phyloP scores from a whole-genome alignment of 2,113 vertebrate genomes.

The Cavia aperea region DNA sequence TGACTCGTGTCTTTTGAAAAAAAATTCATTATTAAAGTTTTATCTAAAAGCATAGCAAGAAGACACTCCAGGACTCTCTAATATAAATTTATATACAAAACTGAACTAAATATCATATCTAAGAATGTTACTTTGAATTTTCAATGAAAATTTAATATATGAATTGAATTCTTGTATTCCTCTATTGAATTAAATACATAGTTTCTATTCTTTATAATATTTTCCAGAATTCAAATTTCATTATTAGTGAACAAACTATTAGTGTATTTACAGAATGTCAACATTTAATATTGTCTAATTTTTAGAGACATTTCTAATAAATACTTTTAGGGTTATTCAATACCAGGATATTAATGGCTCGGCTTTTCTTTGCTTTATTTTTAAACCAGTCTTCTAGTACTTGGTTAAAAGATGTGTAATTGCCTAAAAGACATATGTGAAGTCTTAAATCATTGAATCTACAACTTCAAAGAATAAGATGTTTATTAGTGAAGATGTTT shows the following conservation, averaged over 20 bases:
- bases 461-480: conserved; percentile 36
- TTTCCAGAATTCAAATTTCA: conserved; percentile 15
- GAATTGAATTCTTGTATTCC: neutral
- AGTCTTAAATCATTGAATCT: conserved; percentile 31
- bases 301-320: conserved; percentile 30
- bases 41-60: conserved; percentile 30
- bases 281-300: conserved; percentile 41
- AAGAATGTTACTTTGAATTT: conserved; percentile 5
- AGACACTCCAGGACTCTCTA: conserved; percentile 17
- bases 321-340: conserved; percentile 22
- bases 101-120: neutral
- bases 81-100: neutral
- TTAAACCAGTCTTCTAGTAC: conserved; percentile 35
- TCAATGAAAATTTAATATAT: neutral
- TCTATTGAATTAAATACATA: too few relatives aligned
- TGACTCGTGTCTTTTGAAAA: neutral
- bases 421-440: neutral
- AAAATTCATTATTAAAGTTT: neutral
- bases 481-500: conserved; percentile 23
- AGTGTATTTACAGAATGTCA: conserved; percentile 30
- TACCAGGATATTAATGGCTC: neutral
- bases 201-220: conserved; percentile 31
- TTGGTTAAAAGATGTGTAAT: conserved; percentile 23
- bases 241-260: neutral
- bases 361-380: conserved; percentile 23